These are phyloP conservation scores for Drosophila atripex DNA, from an alignment of 2,888 invertebrate species.

Conservation along the genomic window DNA sequence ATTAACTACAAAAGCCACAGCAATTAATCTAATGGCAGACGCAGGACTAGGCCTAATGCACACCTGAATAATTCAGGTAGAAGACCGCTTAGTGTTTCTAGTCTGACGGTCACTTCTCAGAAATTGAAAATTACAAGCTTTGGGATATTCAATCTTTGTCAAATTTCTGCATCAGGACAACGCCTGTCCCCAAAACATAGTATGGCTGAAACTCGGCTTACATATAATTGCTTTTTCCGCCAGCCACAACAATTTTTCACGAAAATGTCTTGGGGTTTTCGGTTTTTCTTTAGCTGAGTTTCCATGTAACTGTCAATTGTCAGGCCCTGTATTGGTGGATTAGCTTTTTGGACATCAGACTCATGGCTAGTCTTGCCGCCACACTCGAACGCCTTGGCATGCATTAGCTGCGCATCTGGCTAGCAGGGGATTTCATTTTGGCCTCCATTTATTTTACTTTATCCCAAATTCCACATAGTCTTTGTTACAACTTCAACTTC, in stretches of 20 bases:
- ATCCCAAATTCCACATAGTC: background rate
- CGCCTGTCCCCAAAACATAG: conserved; percentile 8
- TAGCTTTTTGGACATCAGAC: conserved; percentile 32
- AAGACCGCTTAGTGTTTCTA: conserved; percentile 28
- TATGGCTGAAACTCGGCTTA: conserved; percentile 33
- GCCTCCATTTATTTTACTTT: background rate
- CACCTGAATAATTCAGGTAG: conserved; percentile 34
- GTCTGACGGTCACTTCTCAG: conserved; percentile 20
- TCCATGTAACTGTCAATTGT: conserved; percentile 61
- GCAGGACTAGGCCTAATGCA: conserved; percentile 25
- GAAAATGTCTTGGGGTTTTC: conserved; percentile 19
- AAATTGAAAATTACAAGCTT: conserved; percentile 45
- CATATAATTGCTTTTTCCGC: conserved; percentile 41
- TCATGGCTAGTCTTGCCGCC: conserved; percentile 19
- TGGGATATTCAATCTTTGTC: conserved; percentile 46
- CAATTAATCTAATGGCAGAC: conserved; percentile 43
- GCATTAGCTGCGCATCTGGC: conserved; percentile 4
- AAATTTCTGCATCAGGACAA: conserved; percentile 31
- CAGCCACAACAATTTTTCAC: conserved; percentile 37
- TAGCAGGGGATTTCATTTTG: background rate
- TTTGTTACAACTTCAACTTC: background rate
- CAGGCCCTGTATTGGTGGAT: conserved; percentile 35
- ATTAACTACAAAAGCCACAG: conserved; percentile 14
- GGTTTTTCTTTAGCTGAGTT: conserved; percentile 17
- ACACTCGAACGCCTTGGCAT: conserved; percentile 27